Percentiles rank a stretch among this genome's conserved stretches.
These are phyloP conservation scores for Linnaemya vulpina DNA, from an alignment of 2,888 invertebrate species.

Conservation along the genomic window DNA sequence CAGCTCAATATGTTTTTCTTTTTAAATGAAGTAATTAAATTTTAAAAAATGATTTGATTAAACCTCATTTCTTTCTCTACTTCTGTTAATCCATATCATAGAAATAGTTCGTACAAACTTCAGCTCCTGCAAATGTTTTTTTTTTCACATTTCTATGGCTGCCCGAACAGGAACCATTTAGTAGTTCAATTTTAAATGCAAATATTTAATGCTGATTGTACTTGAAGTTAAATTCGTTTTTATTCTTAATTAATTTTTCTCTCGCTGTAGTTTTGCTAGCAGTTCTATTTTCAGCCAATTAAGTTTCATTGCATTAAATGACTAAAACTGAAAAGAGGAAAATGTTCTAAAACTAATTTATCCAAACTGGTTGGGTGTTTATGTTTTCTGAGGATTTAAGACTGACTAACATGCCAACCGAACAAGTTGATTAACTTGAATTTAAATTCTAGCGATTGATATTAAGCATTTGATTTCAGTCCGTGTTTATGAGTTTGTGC, in stretches of 20 bases:
- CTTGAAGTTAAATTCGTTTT: no score
- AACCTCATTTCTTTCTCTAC: no score
- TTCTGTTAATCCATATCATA: no score
- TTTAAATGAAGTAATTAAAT: no score
- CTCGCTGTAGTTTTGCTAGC: neutral
- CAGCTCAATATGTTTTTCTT: no score
- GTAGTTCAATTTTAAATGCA: neutral
- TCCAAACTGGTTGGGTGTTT: no score
- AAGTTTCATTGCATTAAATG: neutral
- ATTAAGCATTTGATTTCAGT: slow-evolving; percentile 49
- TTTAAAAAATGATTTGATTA: no score
- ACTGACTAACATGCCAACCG: neutral
- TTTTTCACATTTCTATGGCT: no score
- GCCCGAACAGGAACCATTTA: neutral
- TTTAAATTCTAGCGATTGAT: slow-evolving; percentile 51
- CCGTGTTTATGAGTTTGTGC: slow-evolving; percentile 59
- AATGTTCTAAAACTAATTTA: neutral
- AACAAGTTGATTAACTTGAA: neutral
- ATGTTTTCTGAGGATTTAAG: neutral
- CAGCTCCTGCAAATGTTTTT: no score
- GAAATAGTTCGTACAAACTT: no score
- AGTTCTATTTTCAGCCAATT: neutral
- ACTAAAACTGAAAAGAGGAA: neutral
- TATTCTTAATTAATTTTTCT: no score
- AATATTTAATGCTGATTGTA: neutral